phyloP scores from a whole-genome alignment of 2,113 vertebrate genomes.

The Mesitornis unicolor region DNA sequence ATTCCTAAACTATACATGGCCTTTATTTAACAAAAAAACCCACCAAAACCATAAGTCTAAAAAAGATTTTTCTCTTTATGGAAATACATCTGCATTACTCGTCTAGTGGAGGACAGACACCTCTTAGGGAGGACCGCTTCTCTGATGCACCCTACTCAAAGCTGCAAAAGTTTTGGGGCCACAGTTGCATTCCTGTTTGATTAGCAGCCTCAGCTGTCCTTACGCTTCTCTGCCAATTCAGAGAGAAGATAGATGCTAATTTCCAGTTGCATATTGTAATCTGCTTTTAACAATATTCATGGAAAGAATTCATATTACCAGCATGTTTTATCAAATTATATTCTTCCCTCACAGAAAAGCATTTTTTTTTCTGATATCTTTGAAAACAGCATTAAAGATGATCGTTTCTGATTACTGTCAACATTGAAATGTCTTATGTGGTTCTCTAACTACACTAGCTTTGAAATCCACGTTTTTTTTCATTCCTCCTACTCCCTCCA shows the following conservation, averaged over 20 bases:
- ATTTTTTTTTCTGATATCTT: background rate
- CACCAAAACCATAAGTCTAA: background rate
- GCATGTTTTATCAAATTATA: background rate
- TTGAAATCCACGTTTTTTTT: background rate
- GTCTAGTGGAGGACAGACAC: background rate
- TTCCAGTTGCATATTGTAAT: background rate
- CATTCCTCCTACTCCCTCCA: background rate
- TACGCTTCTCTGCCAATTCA: background rate
- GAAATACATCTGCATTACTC: background rate
- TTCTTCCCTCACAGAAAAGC: background rate
- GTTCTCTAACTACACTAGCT: background rate
- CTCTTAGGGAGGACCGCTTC: background rate
- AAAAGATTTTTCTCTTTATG: background rate
- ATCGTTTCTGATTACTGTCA: slow-evolving; percentile 33
- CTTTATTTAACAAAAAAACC: background rate
- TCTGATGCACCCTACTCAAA: background rate
- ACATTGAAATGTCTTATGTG: background rate
- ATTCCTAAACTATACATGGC: background rate
- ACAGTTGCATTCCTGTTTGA: background rate
- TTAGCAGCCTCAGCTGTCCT: background rate
- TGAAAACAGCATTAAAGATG: background rate
- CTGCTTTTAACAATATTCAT: background rate
- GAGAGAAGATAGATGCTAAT: background rate
- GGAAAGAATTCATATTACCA: background rate
- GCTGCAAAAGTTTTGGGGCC: background rate